phyloP scores from a whole-genome alignment of 2,113 vertebrate species.

The Pteronura brasiliensis region DNA sequence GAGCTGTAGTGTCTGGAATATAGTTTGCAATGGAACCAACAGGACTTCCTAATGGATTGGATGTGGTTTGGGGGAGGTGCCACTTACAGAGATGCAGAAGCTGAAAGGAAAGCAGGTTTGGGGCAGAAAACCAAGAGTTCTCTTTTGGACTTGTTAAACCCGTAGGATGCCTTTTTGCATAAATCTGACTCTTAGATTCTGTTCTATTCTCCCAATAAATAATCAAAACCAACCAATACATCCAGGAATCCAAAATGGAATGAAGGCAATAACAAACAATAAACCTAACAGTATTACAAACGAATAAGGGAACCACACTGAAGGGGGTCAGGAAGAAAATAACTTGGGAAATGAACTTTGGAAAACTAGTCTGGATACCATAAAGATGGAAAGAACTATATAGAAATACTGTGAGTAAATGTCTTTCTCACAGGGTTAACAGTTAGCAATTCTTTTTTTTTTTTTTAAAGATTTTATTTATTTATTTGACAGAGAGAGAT shows the following conservation, averaged over 20 bases:
- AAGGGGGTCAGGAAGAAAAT: neutral
- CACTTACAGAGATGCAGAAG: neutral
- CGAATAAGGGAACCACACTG: neutral
- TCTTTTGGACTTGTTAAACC: neutral
- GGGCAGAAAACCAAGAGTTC: neutral
- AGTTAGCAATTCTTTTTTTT: constrained; percentile 22
- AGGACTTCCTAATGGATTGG: neutral
- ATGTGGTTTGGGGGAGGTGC: neutral
- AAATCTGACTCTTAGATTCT: neutral
- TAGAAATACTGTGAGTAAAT: neutral
- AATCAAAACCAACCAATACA: neutral
- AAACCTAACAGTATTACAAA: neutral
- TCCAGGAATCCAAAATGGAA: constrained; percentile 23
- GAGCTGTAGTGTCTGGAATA: neutral
- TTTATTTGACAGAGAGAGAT: too few relatives aligned
- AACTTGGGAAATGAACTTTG: neutral
- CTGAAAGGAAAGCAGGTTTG: neutral
- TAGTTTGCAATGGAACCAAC: neutral
- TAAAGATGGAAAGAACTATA: neutral
- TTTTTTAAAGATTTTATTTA: too few relatives aligned
- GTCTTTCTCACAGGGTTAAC: neutral
- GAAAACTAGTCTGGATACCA: neutral
- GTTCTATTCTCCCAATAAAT: neutral
- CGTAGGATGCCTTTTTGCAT: neutral
- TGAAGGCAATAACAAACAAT: neutral